Percentiles rank a stretch among this genome's conserved stretches.
These are phyloP conservation scores for Gnathonemus echidnorhynchus DNA, from an alignment of 2,113 vertebrate species.

Conservation along the genomic window DNA sequence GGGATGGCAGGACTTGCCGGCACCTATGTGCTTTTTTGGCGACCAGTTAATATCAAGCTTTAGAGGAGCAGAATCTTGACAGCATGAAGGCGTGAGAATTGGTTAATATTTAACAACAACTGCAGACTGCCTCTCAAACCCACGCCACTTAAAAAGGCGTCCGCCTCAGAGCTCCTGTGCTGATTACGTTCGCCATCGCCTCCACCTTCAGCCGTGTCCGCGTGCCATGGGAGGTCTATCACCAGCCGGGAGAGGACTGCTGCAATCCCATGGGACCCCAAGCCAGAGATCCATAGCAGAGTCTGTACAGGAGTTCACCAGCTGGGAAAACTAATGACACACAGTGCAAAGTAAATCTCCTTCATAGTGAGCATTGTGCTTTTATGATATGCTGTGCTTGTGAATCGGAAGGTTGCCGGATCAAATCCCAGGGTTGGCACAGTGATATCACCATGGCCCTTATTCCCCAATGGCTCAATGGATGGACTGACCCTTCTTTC, in stretches of 20 bases:
- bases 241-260: background rate
- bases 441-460: background rate
- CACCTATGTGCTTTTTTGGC: conserved; percentile 34
- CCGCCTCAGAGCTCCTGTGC: background rate
- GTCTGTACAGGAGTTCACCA: background rate
- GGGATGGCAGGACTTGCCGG: conserved; percentile 37
- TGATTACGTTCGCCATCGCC: background rate
- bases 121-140: background rate
- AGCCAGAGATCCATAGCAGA: background rate
- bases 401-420: background rate
- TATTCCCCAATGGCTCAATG: background rate
- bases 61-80: background rate
- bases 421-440: background rate
- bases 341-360: background rate
- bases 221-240: background rate
- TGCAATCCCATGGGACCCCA: background rate
- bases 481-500: background rate
- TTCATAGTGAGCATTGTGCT: background rate
- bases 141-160: background rate
- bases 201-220: background rate
- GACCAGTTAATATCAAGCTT: conserved; percentile 30
- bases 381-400: background rate
- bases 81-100: background rate
- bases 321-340: background rate
- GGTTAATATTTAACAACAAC: background rate